These are phyloP conservation scores for Octomys mimax DNA, from an alignment of 2,797 vertebrate genomes.

Conservation along the genomic window DNA sequence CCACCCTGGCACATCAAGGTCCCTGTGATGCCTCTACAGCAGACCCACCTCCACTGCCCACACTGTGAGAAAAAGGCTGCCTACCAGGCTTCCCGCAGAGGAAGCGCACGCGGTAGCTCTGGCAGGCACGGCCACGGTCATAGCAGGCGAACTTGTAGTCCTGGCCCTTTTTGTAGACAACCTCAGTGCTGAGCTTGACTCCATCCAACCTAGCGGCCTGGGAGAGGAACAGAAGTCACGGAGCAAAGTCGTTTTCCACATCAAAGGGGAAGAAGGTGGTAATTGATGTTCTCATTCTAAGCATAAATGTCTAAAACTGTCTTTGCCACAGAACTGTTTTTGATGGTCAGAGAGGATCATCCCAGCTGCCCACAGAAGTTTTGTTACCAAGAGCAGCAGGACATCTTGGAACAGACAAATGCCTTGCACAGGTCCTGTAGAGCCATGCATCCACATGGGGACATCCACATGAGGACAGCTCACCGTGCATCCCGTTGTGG, in stretches of 20 bases:
- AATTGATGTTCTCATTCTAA: not conserved
- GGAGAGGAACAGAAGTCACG: constrained; percentile 52
- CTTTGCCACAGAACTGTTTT: not conserved
- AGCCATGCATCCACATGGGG: rapidly evolving
- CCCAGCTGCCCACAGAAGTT: not conserved
- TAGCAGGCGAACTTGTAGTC: constrained; percentile 96
- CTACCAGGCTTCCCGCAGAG: constrained; percentile 96
- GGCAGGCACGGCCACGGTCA: constrained; percentile 93
- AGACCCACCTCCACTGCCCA: not conserved
- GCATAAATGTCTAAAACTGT: constrained; percentile 39
- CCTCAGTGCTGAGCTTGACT: constrained; percentile 91
- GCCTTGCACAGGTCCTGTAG: not conserved
- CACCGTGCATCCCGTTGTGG: not conserved
- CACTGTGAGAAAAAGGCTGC: constrained; percentile 43
- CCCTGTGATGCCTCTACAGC: not conserved
- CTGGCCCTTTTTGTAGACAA: constrained; percentile 93
- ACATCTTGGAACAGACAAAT: not conserved
- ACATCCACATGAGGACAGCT: rapidly evolving
- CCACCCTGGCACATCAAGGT: not conserved
- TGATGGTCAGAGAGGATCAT: not conserved
- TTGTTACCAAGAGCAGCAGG: not conserved
- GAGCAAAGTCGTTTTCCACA: not conserved
- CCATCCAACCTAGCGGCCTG: constrained; percentile 93
- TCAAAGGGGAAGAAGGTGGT: not conserved
- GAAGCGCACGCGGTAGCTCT: constrained; percentile 95